phyloP scores from a whole-genome alignment of 2,113 vertebrate genomes.

The Uria aalge region DNA sequence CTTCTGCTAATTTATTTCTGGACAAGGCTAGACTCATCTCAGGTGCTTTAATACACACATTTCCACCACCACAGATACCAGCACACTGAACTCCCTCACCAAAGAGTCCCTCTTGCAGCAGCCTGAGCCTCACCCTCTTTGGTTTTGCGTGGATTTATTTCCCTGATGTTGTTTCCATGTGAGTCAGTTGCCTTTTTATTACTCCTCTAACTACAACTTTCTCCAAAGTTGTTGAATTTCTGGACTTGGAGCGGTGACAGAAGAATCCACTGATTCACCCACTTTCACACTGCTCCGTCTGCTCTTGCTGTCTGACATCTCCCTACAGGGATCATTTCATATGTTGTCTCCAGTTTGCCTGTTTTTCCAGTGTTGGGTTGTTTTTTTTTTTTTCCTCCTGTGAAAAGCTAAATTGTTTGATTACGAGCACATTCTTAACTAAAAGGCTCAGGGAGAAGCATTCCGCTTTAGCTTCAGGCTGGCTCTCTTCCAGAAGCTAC shows the following conservation, averaged over 20 bases:
- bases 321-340: neutral
- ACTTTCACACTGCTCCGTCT: neutral
- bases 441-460: neutral
- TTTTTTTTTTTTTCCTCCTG: neutral
- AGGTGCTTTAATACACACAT: neutral
- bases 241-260: slow-evolving; percentile 7
- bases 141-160: neutral
- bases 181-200: slow-evolving; percentile 48
- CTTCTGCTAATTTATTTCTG: neutral
- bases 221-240: neutral
- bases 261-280: slow-evolving; percentile 13
- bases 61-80: neutral
- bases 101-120: neutral
- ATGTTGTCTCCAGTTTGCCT: neutral
- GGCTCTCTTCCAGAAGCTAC: neutral
- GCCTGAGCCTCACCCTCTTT: neutral
- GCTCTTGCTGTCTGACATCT: neutral
- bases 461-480: neutral
- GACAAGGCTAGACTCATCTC: neutral
- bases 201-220: slow-evolving; percentile 28
- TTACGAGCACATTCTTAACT: neutral
- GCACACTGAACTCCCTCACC: neutral
- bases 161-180: slow-evolving; percentile 44
- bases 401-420: neutral
- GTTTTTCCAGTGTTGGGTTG: neutral